These are phyloP conservation scores for Pomacea maculata DNA, from an alignment of 1,140 invertebrate genomes.

Conservation along the genomic window DNA sequence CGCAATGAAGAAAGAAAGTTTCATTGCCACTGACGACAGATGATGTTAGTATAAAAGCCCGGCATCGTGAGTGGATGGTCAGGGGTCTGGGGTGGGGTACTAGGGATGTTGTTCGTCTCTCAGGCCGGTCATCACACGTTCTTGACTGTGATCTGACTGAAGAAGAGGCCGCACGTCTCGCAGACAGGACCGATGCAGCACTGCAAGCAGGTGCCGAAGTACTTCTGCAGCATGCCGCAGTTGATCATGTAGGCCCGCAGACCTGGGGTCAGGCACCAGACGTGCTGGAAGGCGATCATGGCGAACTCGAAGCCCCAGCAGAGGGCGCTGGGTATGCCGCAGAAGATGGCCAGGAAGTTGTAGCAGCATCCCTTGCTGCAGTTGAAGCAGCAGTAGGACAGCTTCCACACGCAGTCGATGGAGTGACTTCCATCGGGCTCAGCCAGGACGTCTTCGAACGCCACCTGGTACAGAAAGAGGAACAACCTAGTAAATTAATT, in stretches of 20 bases:
- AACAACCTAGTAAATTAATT: slow-evolving; percentile 74
- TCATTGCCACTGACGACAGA: too few relatives aligned
- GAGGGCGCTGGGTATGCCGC: slow-evolving; percentile 75
- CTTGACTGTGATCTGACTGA: slow-evolving; percentile 72
- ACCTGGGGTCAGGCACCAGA: slow-evolving; percentile 62
- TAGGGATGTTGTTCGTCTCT: too few relatives aligned
- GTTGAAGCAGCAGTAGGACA: slow-evolving; percentile 75
- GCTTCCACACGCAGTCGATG: slow-evolving; percentile 78
- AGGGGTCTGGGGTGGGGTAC: too few relatives aligned
- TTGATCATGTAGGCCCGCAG: slow-evolving; percentile 66
- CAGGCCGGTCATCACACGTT: slow-evolving; percentile 14
- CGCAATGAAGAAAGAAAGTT: too few relatives aligned
- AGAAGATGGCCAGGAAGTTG: slow-evolving; percentile 73
- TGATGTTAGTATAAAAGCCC: too few relatives aligned
- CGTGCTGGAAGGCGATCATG: slow-evolving; percentile 73
- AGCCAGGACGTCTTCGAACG: slow-evolving; percentile 79
- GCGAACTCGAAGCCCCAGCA: slow-evolving; percentile 77
- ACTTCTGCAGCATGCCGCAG: slow-evolving; percentile 71
- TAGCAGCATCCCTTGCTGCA: slow-evolving; percentile 77
- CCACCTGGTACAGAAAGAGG: slow-evolving; percentile 72
- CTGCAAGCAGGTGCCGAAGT: slow-evolving; percentile 70
- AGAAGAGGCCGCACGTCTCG: slow-evolving; percentile 73
- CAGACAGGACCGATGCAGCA: slow-evolving; percentile 73
- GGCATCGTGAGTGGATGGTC: too few relatives aligned
- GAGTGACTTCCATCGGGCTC: slow-evolving; percentile 79